Conservation (phyloP, 2,113 vertebrate genomes). For the Alaudala cheleensis region DNA sequence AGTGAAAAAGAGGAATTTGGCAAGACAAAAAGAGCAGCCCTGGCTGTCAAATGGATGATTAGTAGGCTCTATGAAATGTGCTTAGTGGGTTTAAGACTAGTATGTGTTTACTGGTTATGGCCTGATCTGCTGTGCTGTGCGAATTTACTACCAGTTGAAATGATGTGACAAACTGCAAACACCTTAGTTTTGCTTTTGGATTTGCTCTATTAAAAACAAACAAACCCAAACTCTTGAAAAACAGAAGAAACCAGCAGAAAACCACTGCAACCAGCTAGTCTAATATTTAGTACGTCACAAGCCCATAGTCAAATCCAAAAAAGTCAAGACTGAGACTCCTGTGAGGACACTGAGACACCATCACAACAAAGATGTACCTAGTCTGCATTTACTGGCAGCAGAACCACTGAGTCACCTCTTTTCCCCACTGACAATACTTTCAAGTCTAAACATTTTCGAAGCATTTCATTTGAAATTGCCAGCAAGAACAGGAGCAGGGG, state of each 20-base stretch:
- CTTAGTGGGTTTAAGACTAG: not conserved
- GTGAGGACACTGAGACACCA: not conserved
- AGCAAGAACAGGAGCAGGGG: not conserved
- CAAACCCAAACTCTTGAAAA: not conserved
- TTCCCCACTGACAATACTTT: not conserved
- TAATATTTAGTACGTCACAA: not conserved
- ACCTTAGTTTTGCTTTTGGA: not conserved
- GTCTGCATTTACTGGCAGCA: not conserved
- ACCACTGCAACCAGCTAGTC: not conserved
- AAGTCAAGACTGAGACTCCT: not conserved
- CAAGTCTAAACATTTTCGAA: not conserved
- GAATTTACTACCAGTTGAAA: not conserved
- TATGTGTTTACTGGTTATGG: not conserved
- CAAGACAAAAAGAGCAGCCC: not conserved
- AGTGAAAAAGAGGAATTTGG: not conserved
- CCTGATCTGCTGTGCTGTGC: not conserved
- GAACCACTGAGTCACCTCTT: not conserved
- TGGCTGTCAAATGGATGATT: not conserved
- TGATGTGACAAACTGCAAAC: not conserved
- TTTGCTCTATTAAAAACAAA: not conserved
- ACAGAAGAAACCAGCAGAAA: not conserved
- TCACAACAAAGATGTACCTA: not conserved
- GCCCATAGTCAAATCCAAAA: not conserved
- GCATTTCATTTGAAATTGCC: not conserved
- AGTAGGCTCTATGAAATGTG: not conserved